Evolutionary conservation across 92 coral and sea anemone genomes (phyloP).

Genomic region (Siderastrea siderea): DNA sequence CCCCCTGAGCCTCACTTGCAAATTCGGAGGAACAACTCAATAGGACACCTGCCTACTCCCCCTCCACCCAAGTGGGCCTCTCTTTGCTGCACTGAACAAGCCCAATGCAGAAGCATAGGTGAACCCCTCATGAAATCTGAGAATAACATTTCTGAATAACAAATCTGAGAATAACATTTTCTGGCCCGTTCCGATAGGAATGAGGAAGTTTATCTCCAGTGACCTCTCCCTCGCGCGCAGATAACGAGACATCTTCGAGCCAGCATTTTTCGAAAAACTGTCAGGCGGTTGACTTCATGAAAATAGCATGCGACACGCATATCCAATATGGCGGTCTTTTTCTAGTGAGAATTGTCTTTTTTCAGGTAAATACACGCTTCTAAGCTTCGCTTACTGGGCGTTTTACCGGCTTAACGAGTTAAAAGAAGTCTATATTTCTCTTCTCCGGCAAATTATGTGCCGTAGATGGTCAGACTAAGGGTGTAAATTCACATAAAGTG

Average conservation of each 20-base stretch:
- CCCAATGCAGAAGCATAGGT: no score
- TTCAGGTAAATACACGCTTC: slow-evolving; percentile 64
- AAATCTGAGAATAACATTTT: no score
- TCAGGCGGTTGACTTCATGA: slow-evolving; percentile 72
- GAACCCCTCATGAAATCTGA: no score
- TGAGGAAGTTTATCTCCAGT: neutral
- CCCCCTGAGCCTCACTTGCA: no score
- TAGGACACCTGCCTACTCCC: no score
- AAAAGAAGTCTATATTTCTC: neutral
- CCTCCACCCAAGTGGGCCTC: no score
- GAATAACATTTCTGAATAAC: no score
- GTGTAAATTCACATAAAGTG: neutral
- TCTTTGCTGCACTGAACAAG: no score
- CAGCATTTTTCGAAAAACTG: slow-evolving; percentile 25
- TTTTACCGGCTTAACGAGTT: neutral
- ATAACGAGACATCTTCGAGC: slow-evolving; percentile 1
- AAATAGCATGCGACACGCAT: slow-evolving; percentile 77
- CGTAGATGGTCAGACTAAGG: neutral
- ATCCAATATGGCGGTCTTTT: slow-evolving; percentile 94
- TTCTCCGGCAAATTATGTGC: neutral
- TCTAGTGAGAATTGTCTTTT: slow-evolving; percentile 68
- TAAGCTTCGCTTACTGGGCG: slow-evolving; percentile 31
- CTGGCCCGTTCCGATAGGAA: neutral
- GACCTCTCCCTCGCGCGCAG: neutral
- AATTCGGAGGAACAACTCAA: no score